phyloP scores from a whole-genome alignment of 2,888 invertebrate genomes.

The Leptopilina syphax region DNA sequence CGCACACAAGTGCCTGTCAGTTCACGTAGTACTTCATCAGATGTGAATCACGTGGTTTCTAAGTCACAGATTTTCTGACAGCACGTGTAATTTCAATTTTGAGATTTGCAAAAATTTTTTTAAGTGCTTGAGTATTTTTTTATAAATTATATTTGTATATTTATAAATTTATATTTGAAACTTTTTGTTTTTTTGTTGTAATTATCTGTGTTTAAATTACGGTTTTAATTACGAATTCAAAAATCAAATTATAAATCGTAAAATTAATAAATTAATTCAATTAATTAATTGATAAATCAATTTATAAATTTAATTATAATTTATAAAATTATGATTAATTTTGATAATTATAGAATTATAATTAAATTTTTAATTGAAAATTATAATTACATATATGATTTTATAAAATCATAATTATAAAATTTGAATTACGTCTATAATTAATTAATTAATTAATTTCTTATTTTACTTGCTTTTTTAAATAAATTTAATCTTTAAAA shows the following conservation, averaged over 20 bases:
- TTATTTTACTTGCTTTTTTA: background rate
- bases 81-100: background rate
- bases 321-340: too few species aligned
- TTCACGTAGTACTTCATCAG: constrained; percentile 25
- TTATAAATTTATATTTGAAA: background rate
- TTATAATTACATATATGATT: too few species aligned
- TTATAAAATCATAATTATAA: too few species aligned
- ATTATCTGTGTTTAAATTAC: too few species aligned
- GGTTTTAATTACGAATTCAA: background rate
- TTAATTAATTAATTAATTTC: background rate
- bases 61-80: constrained; percentile 22
- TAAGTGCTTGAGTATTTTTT: background rate
- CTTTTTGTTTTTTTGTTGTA: too few species aligned
- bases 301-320: too few species aligned
- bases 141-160: background rate
- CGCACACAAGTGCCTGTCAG: constrained; percentile 9
- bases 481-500: too few species aligned
- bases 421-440: too few species aligned
- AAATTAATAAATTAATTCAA: too few species aligned
- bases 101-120: background rate
- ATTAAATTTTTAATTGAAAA: too few species aligned
- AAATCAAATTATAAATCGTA: background rate
- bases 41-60: constrained; percentile 27
- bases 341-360: too few species aligned
- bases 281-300: too few species aligned